Conservation (phyloP, 2,113 vertebrate genomes). For the Verasper variegatus region DNA sequence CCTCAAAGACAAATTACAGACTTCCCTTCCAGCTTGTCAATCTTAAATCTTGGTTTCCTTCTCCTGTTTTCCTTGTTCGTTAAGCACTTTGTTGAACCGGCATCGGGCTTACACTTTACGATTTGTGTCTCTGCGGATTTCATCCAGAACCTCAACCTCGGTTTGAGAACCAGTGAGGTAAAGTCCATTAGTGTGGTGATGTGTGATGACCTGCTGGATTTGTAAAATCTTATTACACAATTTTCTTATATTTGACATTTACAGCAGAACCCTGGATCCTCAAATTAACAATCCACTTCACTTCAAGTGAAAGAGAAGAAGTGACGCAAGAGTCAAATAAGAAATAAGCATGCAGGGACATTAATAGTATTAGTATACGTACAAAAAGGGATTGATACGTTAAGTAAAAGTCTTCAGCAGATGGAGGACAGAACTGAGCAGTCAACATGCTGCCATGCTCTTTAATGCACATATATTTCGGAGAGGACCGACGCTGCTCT, state of each 20-base stretch:
- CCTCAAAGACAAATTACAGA: too few species aligned
- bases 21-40: background rate
- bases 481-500: background rate
- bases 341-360: background rate
- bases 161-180: background rate
- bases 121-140: too few species aligned
- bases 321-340: background rate
- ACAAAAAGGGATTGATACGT: background rate
- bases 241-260: too few species aligned
- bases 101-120: background rate
- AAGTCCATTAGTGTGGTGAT: background rate
- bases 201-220: background rate
- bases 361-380: constrained; percentile 8
- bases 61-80: background rate
- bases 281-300: too few species aligned
- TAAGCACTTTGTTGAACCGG: background rate
- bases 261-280: background rate
- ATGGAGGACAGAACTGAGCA: constrained; percentile 3
- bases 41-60: background rate
- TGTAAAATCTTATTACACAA: background rate
- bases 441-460: constrained; percentile 41
- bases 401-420: background rate
- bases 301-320: too few species aligned
- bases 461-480: constrained; percentile 11
- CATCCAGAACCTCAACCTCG: background rate